These are phyloP conservation scores for Phorcus lineatus DNA, from an alignment of 2,888 invertebrate species.

Conservation along the genomic window DNA sequence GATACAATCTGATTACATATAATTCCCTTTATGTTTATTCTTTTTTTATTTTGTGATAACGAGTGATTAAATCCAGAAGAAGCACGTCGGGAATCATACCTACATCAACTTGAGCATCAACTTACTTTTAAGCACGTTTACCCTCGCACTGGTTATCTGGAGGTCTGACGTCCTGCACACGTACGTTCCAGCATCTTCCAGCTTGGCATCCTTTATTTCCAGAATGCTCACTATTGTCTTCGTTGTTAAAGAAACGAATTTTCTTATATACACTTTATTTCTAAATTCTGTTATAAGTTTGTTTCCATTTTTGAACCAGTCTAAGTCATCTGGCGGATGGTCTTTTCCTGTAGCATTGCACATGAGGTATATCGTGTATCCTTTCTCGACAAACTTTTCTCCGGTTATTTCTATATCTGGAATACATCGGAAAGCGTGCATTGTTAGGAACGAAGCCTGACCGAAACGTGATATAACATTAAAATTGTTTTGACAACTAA, in stretches of 20 bases:
- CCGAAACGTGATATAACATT: no score
- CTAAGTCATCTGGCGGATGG: conserved; percentile 59
- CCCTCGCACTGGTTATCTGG: conserved; percentile 54
- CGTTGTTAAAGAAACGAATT: conserved; percentile 50
- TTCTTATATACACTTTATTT: conserved; percentile 37
- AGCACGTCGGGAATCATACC: no score
- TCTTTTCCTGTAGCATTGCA: conserved; percentile 64
- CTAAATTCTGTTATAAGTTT: conserved; percentile 44
- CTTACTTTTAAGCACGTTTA: conserved; percentile 59
- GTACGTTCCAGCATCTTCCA: conserved; percentile 57
- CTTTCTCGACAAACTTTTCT: conserved; percentile 52
- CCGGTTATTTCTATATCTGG: conserved; percentile 52
- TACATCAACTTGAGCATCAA: no score
- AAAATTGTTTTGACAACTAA: no score
- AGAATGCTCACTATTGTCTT: conserved; percentile 61
- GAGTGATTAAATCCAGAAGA: no score
- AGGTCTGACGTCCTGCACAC: conserved; percentile 58
- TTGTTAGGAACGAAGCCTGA: no score
- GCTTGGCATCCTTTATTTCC: conserved; percentile 50
- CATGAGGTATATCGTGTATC: conserved; percentile 49
- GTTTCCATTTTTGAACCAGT: conserved; percentile 62
- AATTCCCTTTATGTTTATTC: no score
- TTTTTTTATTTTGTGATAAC: no score
- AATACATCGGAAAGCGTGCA: not conserved
- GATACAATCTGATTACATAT: no score